A percentile compares a stretch with the other conserved stretches of the same genome.
Conservation (phyloP, 1,140 invertebrate species). For the Lordiphosa collinella region DNA sequence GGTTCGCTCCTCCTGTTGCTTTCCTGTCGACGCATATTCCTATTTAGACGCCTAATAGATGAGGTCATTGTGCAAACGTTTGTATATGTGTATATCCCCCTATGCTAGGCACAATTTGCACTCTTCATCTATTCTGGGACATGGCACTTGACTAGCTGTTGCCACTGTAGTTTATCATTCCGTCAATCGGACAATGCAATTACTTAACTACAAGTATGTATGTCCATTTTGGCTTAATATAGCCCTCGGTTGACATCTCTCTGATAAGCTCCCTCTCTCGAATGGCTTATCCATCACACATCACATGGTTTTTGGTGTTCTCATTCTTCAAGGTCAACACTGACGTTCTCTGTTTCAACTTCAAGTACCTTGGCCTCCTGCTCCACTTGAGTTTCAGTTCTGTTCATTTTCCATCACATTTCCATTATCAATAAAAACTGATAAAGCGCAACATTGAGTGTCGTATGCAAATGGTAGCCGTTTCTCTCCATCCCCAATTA, state of each 20-base stretch:
- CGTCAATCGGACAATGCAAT: constrained; percentile 46
- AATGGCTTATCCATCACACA: constrained; percentile 4
- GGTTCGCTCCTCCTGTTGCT: constrained; percentile 28
- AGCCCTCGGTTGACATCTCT: background rate
- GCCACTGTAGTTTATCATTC: constrained; percentile 5
- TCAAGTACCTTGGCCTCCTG: constrained; percentile 2
- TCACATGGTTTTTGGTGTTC: background rate
- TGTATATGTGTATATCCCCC: background rate
- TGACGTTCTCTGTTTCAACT: constrained; percentile 6
- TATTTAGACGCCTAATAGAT: constrained; percentile 25
- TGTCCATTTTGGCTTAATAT: background rate
- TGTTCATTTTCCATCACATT: constrained; percentile 10
- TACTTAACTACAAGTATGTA: constrained; percentile 15
- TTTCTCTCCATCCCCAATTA: constrained; percentile 14
- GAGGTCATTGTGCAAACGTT: constrained; percentile 8
- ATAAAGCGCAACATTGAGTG: background rate
- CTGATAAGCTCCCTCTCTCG: background rate
- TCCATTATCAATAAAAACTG: constrained; percentile 1
- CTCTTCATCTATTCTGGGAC: too few species aligned
- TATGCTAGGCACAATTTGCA: too few species aligned
- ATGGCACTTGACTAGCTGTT: too few species aligned
- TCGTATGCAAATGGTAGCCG: constrained; percentile 8
- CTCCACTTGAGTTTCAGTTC: constrained; percentile 7
- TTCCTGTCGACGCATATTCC: constrained; percentile 30
- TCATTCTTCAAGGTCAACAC: constrained; percentile 5